Evolutionary conservation across 2,888 invertebrate species (phyloP), one percentile per base, ranked within the genome.

Genomic region (Cheilosia grossa): DNA sequence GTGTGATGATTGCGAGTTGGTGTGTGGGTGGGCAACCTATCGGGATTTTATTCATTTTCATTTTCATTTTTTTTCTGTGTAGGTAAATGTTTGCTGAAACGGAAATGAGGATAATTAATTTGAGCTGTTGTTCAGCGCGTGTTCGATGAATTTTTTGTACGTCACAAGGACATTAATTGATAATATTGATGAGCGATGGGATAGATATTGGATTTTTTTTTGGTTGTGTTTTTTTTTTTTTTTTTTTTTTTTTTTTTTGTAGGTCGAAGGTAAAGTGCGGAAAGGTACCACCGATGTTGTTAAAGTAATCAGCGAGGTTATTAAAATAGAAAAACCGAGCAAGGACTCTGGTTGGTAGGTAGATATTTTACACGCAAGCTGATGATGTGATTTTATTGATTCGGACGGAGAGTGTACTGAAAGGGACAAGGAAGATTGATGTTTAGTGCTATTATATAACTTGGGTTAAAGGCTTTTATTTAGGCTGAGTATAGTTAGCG

Each of bases 121-220:
- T 64, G 49, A 64, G 51, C 69, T 59, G 53, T 44, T 72, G 56
- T 64, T 58, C 37, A 33, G 44, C 37, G 44, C 47, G 59, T 74
- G 64, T 66, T 54, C 73, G 56, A 51, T 81, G 75, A 75, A 19
- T 47, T 58, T 82, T 79, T 74, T 49, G n/a, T 61, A 40, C 37
- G 51, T 54, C 79, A 53, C 73, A 63, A 58, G 67, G 67, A 72
- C 67, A 73, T 73, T 79, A 53, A 79, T 74, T 79, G 69, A 56
- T 70, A 30, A 56, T 70, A 58, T 70, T 70, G 70, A 79, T 79
- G 69, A 53, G 47, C 40, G 64, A 58, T 63, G 37, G 54, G 30
- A 59, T 42, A 53, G 67, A 33, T 63, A 53, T 21, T 63, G 40
- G 51, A 15, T 49, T 56, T 63, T 56, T 49, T n/a, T n/a, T n/a